These are phyloP conservation scores for Mesorhabditis spiculigera DNA, from an alignment of 2,888 invertebrate genomes.

Conservation along the genomic window DNA sequence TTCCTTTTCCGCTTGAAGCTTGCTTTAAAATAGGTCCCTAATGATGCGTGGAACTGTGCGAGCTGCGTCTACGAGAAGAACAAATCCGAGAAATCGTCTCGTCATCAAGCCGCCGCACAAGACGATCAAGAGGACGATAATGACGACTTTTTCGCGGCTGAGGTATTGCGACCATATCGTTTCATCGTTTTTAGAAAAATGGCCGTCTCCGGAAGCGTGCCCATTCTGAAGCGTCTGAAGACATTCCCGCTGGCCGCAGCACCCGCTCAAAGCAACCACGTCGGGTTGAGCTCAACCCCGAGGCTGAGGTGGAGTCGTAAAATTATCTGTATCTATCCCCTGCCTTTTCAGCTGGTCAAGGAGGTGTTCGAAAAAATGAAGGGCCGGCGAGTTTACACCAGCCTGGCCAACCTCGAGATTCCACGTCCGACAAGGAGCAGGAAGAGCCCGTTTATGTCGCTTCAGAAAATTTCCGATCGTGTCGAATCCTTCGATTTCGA, in stretches of 20 bases:
- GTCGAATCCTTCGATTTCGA: not conserved
- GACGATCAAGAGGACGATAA: slow-evolving; percentile 7
- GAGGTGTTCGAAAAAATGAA: not conserved
- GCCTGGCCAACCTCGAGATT: not conserved
- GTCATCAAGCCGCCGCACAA: slow-evolving; percentile 3
- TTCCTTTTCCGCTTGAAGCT: too few species aligned
- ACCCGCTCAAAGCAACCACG: too few species aligned
- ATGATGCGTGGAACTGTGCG: too few species aligned
- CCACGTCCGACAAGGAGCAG: not conserved
- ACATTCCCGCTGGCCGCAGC: too few species aligned
- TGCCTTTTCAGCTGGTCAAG: not conserved
- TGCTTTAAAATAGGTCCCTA: too few species aligned
- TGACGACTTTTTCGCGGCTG: not conserved
- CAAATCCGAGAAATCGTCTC: too few species aligned
- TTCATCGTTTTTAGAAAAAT: not conserved
- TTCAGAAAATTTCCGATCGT: not conserved
- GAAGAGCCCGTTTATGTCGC: not conserved
- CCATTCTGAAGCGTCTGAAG: too few species aligned
- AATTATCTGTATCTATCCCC: not conserved
- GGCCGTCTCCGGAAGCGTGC: not conserved
- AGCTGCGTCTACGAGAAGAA: too few species aligned
- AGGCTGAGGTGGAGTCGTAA: too few species aligned
- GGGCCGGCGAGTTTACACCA: not conserved
- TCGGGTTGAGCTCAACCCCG: too few species aligned
- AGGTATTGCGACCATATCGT: not conserved